Conservation (phyloP, 2,797 vertebrate genomes). For the Sciurus vulgaris region DNA sequence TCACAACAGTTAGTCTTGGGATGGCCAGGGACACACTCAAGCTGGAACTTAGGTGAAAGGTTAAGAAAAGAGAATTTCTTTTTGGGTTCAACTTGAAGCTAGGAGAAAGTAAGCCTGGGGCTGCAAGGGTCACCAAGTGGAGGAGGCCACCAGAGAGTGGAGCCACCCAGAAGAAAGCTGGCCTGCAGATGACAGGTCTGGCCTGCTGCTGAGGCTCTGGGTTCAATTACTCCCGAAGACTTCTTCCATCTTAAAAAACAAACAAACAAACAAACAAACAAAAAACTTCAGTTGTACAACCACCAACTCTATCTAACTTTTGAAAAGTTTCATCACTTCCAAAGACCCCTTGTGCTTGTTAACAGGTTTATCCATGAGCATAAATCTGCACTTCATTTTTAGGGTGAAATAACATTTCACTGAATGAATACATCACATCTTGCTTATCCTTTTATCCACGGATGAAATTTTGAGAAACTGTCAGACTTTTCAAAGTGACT, state of each 20-base stretch:
- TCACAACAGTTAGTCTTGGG: accelerated
- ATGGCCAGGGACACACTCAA: not conserved
- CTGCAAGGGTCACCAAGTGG: not conserved
- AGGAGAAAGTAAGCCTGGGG: not conserved
- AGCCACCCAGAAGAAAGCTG: not conserved
- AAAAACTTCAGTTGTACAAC: not conserved
- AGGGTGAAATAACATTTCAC: not conserved
- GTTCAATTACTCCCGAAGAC: not conserved
- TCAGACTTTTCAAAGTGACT: not conserved
- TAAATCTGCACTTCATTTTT: not conserved
- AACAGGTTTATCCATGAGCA: too few species aligned
- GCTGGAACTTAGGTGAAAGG: not conserved
- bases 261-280: too few species aligned
- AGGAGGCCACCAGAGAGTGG: not conserved
- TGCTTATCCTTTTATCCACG: too few species aligned
- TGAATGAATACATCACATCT: not conserved
- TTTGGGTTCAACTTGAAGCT: not conserved
- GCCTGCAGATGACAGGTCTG: not conserved
- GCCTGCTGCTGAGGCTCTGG: accelerated
- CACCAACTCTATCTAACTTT: not conserved
- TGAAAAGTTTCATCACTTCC: not conserved
- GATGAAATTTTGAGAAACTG: not conserved
- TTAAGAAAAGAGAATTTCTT: not conserved
- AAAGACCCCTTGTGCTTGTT: not conserved
- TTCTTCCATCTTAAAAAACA: not conserved